These are phyloP conservation scores for Sebastolobus alascanus DNA, from an alignment of 2,797 vertebrate species.

Conservation along the genomic window DNA sequence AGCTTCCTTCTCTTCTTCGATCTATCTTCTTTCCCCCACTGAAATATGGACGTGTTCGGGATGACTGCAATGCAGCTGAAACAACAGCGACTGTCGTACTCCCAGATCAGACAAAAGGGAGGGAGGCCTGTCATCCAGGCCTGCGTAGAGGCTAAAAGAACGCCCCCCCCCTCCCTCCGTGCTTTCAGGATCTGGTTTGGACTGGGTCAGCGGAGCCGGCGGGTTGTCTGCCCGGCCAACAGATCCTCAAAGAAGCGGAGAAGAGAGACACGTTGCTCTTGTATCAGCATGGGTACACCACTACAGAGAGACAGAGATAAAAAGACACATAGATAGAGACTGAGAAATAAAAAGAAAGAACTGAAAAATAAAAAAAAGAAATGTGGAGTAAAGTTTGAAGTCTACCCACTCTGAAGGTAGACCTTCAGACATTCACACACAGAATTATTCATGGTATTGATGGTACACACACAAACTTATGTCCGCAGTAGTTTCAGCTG, in stretches of 20 bases:
- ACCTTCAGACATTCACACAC: slow-evolving; percentile 23
- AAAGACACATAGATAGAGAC: slow-evolving; percentile 1
- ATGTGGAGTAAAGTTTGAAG: neutral
- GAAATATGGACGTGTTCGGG: slow-evolving; percentile 55
- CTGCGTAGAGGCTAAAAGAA: slow-evolving; percentile 45
- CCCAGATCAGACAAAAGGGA: slow-evolving; percentile 54
- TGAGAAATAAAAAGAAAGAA: slow-evolving; percentile 18
- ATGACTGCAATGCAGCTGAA: slow-evolving; percentile 84
- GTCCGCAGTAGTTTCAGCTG: slow-evolving; percentile 22
- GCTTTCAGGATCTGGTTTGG: slow-evolving; percentile 48
- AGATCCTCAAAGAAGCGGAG: slow-evolving; percentile 56
- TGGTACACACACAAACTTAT: neutral
- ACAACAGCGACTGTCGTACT: slow-evolving; percentile 57
- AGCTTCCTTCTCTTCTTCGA: slow-evolving; percentile 52
- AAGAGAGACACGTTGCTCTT: slow-evolving; percentile 37
- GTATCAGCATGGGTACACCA: slow-evolving; percentile 45
- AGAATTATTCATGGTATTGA: slow-evolving; percentile 26
- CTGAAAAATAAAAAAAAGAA: neutral
- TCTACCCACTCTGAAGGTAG: slow-evolving; percentile 9
- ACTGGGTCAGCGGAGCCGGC: slow-evolving; percentile 12
- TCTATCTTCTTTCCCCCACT: slow-evolving; percentile 56
- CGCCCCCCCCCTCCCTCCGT: neutral
- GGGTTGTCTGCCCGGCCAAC: slow-evolving; percentile 22
- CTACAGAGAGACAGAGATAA: slow-evolving; percentile 45
- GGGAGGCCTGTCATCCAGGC: slow-evolving; percentile 56